These are phyloP conservation scores for Terrapene triunguis DNA, from an alignment of 2,113 vertebrate species.

Conservation along the genomic window DNA sequence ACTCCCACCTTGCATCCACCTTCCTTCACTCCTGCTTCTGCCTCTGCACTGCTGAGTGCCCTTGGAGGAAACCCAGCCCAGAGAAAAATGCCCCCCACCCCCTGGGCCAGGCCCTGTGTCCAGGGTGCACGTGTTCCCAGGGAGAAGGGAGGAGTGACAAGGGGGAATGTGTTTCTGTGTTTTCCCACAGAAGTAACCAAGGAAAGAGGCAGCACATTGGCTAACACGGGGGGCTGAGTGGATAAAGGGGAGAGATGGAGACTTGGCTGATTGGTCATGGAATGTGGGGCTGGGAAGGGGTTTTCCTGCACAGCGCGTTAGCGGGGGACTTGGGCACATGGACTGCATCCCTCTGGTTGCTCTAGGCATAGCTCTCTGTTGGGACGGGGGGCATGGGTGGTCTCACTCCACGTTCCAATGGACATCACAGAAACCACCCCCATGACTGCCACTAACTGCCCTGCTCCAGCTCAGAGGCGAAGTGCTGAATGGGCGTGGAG, in stretches of 20 bases:
- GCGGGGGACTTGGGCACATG: not conserved
- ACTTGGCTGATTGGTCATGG: not conserved
- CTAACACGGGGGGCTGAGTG: not conserved
- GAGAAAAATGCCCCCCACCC: not conserved
- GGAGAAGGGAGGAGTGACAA: not conserved
- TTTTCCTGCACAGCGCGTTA: not conserved
- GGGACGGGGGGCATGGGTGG: not conserved
- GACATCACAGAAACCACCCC: not conserved
- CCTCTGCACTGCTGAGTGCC: not conserved
- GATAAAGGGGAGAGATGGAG: not conserved
- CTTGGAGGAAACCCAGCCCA: not conserved
- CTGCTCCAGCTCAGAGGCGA: fast-evolving
- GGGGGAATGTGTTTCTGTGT: not conserved
- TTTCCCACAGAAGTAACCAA: not conserved
- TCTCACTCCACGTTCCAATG: not conserved
- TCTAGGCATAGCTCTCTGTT: fast-evolving
- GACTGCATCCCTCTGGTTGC: not conserved
- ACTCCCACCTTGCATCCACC: not conserved
- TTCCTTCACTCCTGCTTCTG: not conserved
- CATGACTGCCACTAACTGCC: not conserved
- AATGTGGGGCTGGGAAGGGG: not conserved
- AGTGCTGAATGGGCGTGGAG: not conserved
- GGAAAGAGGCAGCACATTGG: not conserved
- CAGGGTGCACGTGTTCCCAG: fast-evolving
- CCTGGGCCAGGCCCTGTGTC: fast-evolving